A percentile compares a stretch with the other conserved stretches of the same genome.
phyloP scores from a whole-genome alignment of 2,113 vertebrate genomes.

The Cololabis saira region DNA sequence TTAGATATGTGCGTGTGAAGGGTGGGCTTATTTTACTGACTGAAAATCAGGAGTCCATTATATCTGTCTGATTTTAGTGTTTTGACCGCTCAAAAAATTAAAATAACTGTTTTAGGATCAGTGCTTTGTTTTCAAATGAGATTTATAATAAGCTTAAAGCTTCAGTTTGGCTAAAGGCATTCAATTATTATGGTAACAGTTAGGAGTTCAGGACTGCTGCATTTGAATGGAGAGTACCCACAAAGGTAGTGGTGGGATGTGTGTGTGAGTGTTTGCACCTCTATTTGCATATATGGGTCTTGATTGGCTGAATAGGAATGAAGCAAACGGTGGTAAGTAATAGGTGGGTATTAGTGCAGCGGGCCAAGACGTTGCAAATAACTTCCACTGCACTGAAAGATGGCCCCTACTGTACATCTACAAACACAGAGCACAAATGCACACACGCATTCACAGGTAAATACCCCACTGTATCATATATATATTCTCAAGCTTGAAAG shows the following conservation, averaged over 20 bases:
- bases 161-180: no score
- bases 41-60: not conserved
- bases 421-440: constrained; percentile 4
- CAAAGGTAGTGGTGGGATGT: not conserved
- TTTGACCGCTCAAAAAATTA: not conserved
- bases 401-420: constrained; percentile 16
- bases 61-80: not conserved
- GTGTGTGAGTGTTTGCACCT: not conserved
- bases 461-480: constrained; percentile 1
- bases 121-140: not conserved
- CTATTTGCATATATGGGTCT: constrained; percentile 15
- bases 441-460: constrained; percentile 2
- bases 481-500: constrained; percentile 3
- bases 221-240: not conserved
- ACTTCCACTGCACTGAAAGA: constrained; percentile 41
- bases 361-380: constrained; percentile 68
- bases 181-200: no score
- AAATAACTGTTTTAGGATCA: not conserved
- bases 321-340: constrained; percentile 60
- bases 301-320: constrained; percentile 63
- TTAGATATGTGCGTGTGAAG: constrained; percentile 8
- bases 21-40: not conserved
- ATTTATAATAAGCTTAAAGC: not conserved
- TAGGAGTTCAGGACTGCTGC: not conserved
- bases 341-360: constrained; percentile 61